Percentiles rank a stretch among this genome's conserved stretches.
These are phyloP conservation scores for Macrocentrus cingulum DNA, from an alignment of 1,140 invertebrate species.

Conservation along the genomic window DNA sequence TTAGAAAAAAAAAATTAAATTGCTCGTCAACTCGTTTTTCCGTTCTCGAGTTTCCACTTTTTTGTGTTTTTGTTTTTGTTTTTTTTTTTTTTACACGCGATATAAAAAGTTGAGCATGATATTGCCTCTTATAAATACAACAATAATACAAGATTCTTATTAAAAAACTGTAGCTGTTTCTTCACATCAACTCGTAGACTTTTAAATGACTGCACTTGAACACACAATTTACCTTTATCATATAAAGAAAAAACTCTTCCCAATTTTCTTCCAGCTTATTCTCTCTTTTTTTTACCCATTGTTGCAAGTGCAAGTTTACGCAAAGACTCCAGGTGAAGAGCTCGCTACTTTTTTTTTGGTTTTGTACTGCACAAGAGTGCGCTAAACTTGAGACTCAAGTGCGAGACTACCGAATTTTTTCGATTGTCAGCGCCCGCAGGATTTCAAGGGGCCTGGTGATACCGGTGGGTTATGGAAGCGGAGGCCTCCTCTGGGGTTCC, in stretches of 20 bases:
- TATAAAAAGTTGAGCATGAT: constrained; percentile 51
- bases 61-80: no score
- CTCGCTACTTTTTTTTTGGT: constrained; percentile 20
- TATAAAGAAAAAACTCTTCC: no score
- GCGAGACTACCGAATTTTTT: not conserved
- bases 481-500: constrained; percentile 69
- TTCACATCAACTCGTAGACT: not conserved
- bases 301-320: not conserved
- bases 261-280: no score
- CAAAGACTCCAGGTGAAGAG: not conserved
- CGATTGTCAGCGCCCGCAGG: constrained; percentile 24
- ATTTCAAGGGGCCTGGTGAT: constrained; percentile 27
- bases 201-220: not conserved
- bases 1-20: constrained; percentile 10
- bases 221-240: no score
- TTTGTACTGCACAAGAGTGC: constrained; percentile 19
- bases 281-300: no score
- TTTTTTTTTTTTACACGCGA: constrained; percentile 44
- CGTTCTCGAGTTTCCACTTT: constrained; percentile 14
- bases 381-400: constrained; percentile 8
- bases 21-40: constrained; percentile 7
- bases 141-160: constrained; percentile 23
- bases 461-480: constrained; percentile 58
- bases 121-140: constrained; percentile 29
- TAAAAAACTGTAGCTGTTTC: constrained; percentile 1